Conservation (phyloP, 2,113 vertebrate species). For the Gyps fulvus region DNA sequence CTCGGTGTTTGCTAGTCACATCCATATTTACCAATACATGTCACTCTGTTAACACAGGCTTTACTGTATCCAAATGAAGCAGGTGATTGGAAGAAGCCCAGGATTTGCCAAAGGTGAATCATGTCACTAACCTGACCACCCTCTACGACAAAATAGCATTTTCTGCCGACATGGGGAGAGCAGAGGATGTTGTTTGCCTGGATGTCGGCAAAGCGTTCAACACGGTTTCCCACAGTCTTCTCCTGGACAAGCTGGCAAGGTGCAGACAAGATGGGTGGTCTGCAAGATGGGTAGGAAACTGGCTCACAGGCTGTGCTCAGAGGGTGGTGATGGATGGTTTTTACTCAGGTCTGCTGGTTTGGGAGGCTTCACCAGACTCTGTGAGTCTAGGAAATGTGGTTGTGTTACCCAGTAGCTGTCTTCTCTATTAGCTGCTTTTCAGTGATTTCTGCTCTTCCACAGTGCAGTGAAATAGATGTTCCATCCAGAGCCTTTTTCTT, state of each 20-base stretch:
- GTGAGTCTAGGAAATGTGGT: neutral
- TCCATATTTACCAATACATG: accelerated
- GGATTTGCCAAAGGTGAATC: neutral
- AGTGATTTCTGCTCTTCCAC: neutral
- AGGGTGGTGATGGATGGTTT: neutral
- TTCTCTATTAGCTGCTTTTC: neutral
- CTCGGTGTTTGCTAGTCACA: neutral
- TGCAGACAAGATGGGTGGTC: neutral
- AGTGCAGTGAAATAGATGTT: neutral
- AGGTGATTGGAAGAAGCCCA: neutral
- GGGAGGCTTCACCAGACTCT: neutral
- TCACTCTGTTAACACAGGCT: neutral
- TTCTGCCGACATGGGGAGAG: neutral
- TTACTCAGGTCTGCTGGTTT: neutral
- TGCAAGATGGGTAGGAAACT: neutral
- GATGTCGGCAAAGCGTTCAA: neutral
- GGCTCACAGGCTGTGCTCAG: neutral
- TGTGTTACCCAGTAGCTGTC: neutral
- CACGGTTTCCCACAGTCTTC: accelerated
- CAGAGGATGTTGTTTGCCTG: neutral
- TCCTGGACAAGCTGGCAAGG: neutral
- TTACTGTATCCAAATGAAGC: neutral
- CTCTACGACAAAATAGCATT: neutral
- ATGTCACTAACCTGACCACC: neutral
- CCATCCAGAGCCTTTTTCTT: neutral